Base-by-base conservation (phyloP, 2,797 vertebrate species). In the Acrossocheilus fasciatus region DNA sequence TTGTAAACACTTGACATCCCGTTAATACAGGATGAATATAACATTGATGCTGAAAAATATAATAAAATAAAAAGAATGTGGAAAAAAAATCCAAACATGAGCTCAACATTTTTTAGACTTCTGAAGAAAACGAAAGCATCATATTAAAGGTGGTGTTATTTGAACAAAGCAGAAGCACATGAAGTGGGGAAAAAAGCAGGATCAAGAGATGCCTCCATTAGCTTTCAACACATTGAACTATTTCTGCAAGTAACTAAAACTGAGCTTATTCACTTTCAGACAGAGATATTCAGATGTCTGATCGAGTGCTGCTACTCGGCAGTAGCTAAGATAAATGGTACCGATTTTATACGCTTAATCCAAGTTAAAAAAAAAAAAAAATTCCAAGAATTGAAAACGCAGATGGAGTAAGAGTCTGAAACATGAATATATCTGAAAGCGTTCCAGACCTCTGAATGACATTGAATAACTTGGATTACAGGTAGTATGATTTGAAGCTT, bases 1-100 rank as follows among this genome's bases (percentile, higher is more conserved):
- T 93, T 95, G 95, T 96, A 96, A 96, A 96, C 96, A 96, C 93
- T 93, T 92, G 93, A 91, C 94, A 95, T 94, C 95, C 95, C 90
- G 88, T 92, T 81, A 86, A 88, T 92, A 91, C 62, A 89, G 94
- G 94, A 94, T 92, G 92, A 91, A 91, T 20, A 81, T 83, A 93
- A 94, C 91, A 93, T 92, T 92, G 89, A 94, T 93, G 92, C 92
- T 93, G 91, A 93, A 94, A 94, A 86, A 54, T 39, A 86, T 43
- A 54, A 74, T 43, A 47, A 52, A 62, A 68, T 72, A 30, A 52
- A 39, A 64, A 50, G 43, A 72, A 75, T 14, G 74, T 47, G 62
- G 64, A n/a, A 12, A 80, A 23, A 23, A 83, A 87, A 66, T 82
- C 52, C 84, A 82, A 89, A 91, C 79, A 88, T 83, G 66, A 88